Conservation (phyloP, 2,113 vertebrate species). For the Psilopsiagon aymara region DNA sequence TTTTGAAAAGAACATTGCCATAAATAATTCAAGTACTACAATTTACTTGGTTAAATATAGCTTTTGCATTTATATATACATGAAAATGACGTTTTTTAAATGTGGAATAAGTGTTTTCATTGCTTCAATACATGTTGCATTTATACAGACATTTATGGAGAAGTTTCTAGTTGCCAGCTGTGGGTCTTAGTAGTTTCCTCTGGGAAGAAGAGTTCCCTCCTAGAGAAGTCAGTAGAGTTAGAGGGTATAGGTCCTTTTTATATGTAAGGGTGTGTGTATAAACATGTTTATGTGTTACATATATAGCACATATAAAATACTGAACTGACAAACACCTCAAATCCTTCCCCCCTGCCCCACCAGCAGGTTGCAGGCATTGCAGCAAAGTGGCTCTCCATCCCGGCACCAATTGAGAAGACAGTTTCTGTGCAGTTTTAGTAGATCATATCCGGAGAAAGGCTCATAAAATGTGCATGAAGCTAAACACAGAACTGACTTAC, state of each 20-base stretch:
- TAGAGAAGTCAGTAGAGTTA: neutral
- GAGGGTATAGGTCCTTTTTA: neutral
- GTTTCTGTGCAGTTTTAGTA: neutral
- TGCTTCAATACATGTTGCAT: neutral
- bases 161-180: neutral
- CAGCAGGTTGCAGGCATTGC: neutral
- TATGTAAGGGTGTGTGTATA: fast-evolving
- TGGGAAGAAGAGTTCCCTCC: neutral
- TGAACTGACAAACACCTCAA: neutral
- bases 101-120: neutral
- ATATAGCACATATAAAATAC: neutral
- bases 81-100: neutral
- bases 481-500: neutral
- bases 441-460: neutral
- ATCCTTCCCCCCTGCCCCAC: neutral
- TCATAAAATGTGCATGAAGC: neutral
- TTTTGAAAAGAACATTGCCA: neutral
- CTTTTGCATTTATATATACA: neutral
- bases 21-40: neutral
- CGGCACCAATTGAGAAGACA: neutral
- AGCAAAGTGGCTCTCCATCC: no score
- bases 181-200: neutral
- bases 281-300: neutral
- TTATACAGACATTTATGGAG: neutral
- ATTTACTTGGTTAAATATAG: neutral